Base-by-base conservation (phyloP, 2,113 vertebrate species). In the Benitochromis conjunctus region DNA sequence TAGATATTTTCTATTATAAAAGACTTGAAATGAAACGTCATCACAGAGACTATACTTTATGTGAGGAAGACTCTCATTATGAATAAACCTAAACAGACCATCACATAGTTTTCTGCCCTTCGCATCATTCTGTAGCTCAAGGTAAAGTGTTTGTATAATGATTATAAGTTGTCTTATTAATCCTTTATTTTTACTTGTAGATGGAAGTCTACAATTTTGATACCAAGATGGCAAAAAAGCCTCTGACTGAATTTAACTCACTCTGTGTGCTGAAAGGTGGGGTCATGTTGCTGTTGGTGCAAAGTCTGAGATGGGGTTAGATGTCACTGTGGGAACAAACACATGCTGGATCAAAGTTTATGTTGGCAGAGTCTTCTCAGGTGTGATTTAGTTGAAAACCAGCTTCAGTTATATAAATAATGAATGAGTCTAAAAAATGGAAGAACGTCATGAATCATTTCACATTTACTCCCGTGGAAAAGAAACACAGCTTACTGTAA, bases 21-120 rank as follows among this genome's bases (percentile, higher is more conserved):
- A 60, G 3, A 31, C 26, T 60, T 31, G 14, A 31, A 16, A 58
- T 9, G 9, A 58, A 58, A 58, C 21, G 13, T 16, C 7, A 26
- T 58, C 26, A 31, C 57, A 31, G 26, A 31, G 26, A 31, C 56
- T 29, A 60, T 29, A 31, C 14, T 16, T 60, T 60, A 5, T 60
- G 26, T 31, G 26, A 31, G 8, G 1, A 60, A 60, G 57, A 60
- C 14, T 60, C 26, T 31, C 13, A 60, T 31, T 29, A 60, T 60
- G 24, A 58, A 13, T 12, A 58, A 60, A 58, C 56, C 26, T 29
- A 58, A 29, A 58, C 2, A 0, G 21, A 24, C 11, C 0, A n/a
- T 56, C 54, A 56, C 56, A 58, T 1, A 16, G 4, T 58, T 58
- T 26, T 18, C 14, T 31, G 1, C 0, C 0, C 3, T 13, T 58